A percentile compares a stretch with the other conserved stretches of the same genome.
Conservation (phyloP, 2,888 invertebrate genomes). For the Philhelius pedissequus region DNA sequence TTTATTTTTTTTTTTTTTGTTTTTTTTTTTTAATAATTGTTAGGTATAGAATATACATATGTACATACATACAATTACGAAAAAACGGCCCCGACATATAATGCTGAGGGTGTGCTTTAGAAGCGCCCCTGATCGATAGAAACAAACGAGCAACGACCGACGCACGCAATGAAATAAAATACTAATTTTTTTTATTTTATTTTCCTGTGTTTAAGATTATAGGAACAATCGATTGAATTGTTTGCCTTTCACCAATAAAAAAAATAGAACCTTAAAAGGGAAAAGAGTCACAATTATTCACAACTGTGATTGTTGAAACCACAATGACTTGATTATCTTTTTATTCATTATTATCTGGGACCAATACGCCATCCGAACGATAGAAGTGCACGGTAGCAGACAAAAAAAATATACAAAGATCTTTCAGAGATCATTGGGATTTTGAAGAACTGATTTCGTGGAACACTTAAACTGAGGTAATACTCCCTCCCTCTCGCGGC, state of each 20-base stretch:
- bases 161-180: not conserved
- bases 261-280: not conserved
- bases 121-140: not conserved
- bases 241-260: not conserved
- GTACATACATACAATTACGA: too few relatives aligned
- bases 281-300: not conserved
- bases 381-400: not conserved
- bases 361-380: not conserved
- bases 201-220: not conserved
- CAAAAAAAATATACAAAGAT: not conserved
- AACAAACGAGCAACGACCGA: not conserved
- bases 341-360: not conserved
- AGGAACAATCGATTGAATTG: conserved; percentile 52
- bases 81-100: not conserved
- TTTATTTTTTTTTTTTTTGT: too few relatives aligned
- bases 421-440: not conserved
- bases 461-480: not conserved
- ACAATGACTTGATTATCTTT: not conserved
- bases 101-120: not conserved
- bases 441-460: not conserved
- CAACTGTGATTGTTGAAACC: not conserved
- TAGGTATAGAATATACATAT: too few relatives aligned
- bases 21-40: too few relatives aligned
- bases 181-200: not conserved
- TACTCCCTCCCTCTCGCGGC: not conserved